Conservation (phyloP, 2,113 vertebrate genomes). For the Colaptes auratus region DNA sequence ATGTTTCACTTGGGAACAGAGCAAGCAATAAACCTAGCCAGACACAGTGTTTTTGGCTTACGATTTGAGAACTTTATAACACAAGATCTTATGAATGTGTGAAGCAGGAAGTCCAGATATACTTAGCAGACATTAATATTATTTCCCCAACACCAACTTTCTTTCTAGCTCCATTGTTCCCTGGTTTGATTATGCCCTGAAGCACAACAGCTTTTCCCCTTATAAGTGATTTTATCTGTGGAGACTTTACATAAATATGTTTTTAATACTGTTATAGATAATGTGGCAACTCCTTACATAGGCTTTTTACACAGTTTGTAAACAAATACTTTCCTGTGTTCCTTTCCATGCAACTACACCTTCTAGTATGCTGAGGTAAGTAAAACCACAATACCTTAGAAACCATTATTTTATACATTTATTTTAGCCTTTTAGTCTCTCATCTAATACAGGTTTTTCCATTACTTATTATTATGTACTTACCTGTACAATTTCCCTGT, state of each 20-base stretch:
- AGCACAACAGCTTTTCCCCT: not conserved
- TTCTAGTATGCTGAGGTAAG: not conserved
- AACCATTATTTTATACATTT: not conserved
- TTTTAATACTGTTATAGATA: not conserved
- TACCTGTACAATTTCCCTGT: not conserved
- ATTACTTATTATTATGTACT: not conserved
- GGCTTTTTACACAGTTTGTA: not conserved
- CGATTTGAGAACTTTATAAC: constrained; percentile 41
- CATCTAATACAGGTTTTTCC: not conserved
- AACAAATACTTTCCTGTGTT: not conserved
- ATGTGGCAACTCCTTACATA: not conserved
- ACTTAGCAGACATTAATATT: constrained; percentile 24
- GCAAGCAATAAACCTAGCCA: constrained; percentile 41
- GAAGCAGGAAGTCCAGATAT: constrained; percentile 50
- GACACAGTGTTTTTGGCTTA: constrained; percentile 11
- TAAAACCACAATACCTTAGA: not conserved
- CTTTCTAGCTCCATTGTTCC: not conserved
- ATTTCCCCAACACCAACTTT: constrained; percentile 8
- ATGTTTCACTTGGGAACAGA: constrained; percentile 36
- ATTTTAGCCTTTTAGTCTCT: not conserved
- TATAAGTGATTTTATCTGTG: constrained; percentile 1
- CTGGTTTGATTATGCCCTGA: constrained; percentile 31
- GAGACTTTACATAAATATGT: not conserved
- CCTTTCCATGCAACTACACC: not conserved
- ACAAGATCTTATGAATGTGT: constrained; percentile 29